phyloP scores from a whole-genome alignment of 1,140 invertebrate genomes.

The Ceratina australensis region DNA sequence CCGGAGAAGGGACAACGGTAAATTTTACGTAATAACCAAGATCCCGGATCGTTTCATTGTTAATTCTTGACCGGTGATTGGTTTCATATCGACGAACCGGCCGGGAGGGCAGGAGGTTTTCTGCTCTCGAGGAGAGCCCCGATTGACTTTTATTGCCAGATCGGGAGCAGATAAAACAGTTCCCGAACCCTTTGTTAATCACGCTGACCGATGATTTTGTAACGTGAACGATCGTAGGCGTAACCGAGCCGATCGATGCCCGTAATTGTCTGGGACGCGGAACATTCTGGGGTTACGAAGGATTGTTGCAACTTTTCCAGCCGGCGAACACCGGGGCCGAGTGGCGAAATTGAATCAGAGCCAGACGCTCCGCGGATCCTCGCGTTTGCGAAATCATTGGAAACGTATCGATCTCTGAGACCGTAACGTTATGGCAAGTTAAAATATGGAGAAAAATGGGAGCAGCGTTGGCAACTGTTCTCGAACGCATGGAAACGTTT shows the following conservation, averaged over 20 bases:
- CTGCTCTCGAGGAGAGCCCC: not conserved
- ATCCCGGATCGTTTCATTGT: slow-evolving; percentile 22
- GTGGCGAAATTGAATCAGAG: slow-evolving; percentile 56
- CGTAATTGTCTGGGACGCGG: slow-evolving; percentile 64
- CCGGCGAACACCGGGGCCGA: not conserved
- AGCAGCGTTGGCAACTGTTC: not conserved
- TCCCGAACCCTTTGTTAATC: slow-evolving; percentile 63
- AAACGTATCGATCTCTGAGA: no score
- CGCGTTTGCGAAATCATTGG: not conserved
- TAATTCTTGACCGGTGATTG: slow-evolving; percentile 40
- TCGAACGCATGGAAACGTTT: slow-evolving; percentile 29
- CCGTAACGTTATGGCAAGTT: not conserved
- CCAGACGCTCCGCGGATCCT: slow-evolving; percentile 15
- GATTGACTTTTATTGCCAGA: slow-evolving; percentile 54
- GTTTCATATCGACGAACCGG: slow-evolving; percentile 30
- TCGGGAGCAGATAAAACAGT: slow-evolving; percentile 56
- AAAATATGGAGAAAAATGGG: not conserved
- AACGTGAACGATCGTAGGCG: slow-evolving; percentile 64
- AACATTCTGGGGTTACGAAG: slow-evolving; percentile 31
- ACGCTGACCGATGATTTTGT: slow-evolving; percentile 62
- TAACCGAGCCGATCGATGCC: slow-evolving; percentile 58
- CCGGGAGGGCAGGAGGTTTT: slow-evolving; percentile 9
- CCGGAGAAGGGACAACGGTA: no score
- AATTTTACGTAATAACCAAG: slow-evolving; percentile 39
- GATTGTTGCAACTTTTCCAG: slow-evolving; percentile 63